These are phyloP conservation scores for Enteromius thamalakanensis DNA, from an alignment of 2,797 vertebrate species.

Conservation along the genomic window DNA sequence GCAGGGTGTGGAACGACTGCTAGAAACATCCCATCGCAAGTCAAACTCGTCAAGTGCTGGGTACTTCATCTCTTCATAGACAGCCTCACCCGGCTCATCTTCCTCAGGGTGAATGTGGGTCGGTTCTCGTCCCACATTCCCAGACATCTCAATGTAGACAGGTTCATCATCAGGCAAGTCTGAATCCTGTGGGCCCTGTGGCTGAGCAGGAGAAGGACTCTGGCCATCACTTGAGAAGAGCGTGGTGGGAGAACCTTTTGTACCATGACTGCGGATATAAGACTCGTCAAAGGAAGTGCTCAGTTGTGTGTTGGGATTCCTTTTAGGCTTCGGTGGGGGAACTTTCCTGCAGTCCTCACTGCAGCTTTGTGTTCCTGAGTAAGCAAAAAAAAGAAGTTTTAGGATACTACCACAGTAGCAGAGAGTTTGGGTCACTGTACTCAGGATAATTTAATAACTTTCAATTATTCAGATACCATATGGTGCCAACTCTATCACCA, in stretches of 20 bases:
- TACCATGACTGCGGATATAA: conserved; percentile 86
- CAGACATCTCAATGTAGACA: conserved; percentile 99
- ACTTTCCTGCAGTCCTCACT: conserved; percentile 97
- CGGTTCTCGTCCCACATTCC: conserved; percentile 87
- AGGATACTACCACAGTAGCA: conserved; percentile 2
- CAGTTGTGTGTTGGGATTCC: conserved; percentile 97
- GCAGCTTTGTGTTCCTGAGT: conserved; percentile 87
- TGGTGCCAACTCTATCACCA: conserved; percentile 68
- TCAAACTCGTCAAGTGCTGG: conserved; percentile 91
- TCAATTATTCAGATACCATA: conserved; percentile 78
- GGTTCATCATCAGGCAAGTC: conserved; percentile 86
- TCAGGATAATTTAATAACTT: conserved; percentile 71
- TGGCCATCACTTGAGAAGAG: conserved; percentile 63
- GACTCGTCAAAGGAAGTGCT: conserved; percentile 98
- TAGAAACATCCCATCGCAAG: conserved; percentile 85
- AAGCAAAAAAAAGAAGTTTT: conserved; percentile 23
- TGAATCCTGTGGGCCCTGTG: conserved; percentile 84
- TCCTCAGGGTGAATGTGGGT: conserved; percentile 78
- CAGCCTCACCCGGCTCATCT: conserved; percentile 94
- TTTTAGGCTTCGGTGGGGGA: conserved; percentile 97
- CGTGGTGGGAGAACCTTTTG: conserved; percentile 72
- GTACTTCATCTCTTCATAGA: conserved; percentile 99
- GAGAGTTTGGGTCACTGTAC: conserved; percentile 56
- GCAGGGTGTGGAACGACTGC: conserved; percentile 92
- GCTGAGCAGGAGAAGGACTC: conserved; percentile 84